These are phyloP conservation scores for Poeciliopsis infans DNA, from an alignment of 2,797 vertebrate genomes.

Conservation along the genomic window DNA sequence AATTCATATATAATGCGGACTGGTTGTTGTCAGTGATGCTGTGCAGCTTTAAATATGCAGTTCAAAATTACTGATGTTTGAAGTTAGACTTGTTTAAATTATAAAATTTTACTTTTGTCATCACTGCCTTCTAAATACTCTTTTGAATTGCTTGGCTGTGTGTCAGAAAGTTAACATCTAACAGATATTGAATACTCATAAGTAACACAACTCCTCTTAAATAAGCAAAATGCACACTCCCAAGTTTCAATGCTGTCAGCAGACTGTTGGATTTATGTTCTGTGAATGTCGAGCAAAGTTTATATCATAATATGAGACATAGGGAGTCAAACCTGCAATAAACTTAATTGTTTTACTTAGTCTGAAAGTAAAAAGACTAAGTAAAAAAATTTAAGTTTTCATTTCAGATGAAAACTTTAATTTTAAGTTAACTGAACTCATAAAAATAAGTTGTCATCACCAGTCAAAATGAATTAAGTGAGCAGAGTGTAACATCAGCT, in stretches of 20 bases:
- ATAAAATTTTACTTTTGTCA: too few species aligned
- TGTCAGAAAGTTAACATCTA: too few species aligned
- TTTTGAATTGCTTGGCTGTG: too few species aligned
- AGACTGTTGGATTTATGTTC: neutral
- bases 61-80: too few species aligned
- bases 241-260: neutral
- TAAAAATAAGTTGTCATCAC: too few species aligned
- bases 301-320: neutral
- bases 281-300: neutral
- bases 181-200: too few species aligned
- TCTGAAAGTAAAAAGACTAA: neutral
- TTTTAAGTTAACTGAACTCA: neutral
- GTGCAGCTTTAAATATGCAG: too few species aligned
- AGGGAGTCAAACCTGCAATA: neutral
- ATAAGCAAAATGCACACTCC: too few species aligned
- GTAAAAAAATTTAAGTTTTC: too few species aligned
- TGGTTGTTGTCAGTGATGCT: too few species aligned
- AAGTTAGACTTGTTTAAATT: too few species aligned
- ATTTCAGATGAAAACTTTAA: neutral
- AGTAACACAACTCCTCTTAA: neutral
- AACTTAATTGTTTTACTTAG: neutral
- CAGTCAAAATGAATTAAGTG: neutral
- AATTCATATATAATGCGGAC: neutral
- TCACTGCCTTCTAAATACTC: too few species aligned
- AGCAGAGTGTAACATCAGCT: neutral